Evolutionary conservation across 2,888 invertebrate genomes (phyloP).

Genomic region (Zootermopsis nevadensis): DNA sequence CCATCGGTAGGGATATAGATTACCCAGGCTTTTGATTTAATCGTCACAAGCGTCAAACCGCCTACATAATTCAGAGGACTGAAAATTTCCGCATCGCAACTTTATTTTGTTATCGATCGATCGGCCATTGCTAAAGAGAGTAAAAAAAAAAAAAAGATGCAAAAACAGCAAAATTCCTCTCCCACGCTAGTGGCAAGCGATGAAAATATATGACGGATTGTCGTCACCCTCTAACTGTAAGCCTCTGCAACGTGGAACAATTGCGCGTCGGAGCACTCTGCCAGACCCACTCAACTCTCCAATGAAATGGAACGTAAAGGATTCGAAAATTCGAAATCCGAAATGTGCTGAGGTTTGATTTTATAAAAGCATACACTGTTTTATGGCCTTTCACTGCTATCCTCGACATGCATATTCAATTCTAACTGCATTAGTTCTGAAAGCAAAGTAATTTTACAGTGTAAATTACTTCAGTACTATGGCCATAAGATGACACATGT

Average conservation of each 20-base stretch:
- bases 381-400: background rate
- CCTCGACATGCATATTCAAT: too few relatives aligned
- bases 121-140: constrained; percentile 42
- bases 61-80: constrained; percentile 49
- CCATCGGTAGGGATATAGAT: constrained; percentile 43
- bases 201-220: constrained; percentile 37
- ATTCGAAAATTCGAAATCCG: constrained; percentile 48
- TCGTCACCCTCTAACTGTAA: constrained; percentile 19
- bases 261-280: constrained; percentile 29
- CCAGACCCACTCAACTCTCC: constrained; percentile 41
- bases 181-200: constrained; percentile 23
- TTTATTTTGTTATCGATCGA: constrained; percentile 52
- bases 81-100: constrained; percentile 50
- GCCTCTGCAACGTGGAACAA: constrained; percentile 31
- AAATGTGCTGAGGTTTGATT: constrained; percentile 47
- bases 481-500: too few relatives aligned
- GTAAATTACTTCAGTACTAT: background rate
- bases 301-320: constrained; percentile 51
- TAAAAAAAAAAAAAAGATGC: constrained; percentile 42
- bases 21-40: constrained; percentile 47
- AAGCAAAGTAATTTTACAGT: background rate
- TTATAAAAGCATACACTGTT: constrained; percentile 39
- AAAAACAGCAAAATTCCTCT: constrained; percentile 46
- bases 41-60: constrained; percentile 45
- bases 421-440: background rate